These are phyloP conservation scores for Myodes glareolus DNA, from an alignment of 2,113 vertebrate species.

Conservation along the genomic window DNA sequence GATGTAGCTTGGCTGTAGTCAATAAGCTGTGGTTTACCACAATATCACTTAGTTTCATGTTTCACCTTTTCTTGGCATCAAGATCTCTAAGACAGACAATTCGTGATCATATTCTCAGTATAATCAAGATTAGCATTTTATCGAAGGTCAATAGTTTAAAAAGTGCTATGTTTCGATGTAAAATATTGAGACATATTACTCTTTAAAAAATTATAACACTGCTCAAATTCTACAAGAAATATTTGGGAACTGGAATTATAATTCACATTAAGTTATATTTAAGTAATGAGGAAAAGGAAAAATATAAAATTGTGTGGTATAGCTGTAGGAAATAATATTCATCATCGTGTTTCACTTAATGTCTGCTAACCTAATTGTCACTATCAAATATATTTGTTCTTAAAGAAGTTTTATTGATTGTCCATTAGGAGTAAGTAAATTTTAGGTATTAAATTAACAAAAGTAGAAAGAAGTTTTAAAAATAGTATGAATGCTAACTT, in stretches of 20 bases:
- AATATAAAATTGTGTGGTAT: not conserved
- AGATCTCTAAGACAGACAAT: constrained; percentile 46
- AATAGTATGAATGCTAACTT: not conserved
- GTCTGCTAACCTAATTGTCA: not conserved
- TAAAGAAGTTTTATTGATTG: not conserved
- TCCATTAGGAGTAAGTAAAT: not conserved
- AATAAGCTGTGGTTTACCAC: constrained; percentile 41
- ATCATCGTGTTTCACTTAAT: not conserved
- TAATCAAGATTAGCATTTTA: constrained; percentile 52
- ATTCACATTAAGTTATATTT: not conserved
- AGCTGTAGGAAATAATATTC: not conserved
- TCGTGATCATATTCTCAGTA: constrained; percentile 18
- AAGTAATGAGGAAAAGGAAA: not conserved
- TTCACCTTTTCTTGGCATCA: not conserved
- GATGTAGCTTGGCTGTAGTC: constrained; percentile 11
- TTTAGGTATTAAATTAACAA: not conserved
- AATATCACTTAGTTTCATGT: constrained; percentile 26
- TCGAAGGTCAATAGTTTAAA: constrained; percentile 49
- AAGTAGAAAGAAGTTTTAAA: not conserved
- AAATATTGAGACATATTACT: constrained; percentile 53
- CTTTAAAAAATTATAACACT: not conserved
- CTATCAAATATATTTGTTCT: not conserved
- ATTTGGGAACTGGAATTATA: not conserved
- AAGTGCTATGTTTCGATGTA: not conserved
- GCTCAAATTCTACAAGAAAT: not conserved